Evolutionary conservation across 2,888 invertebrate genomes (phyloP), one percentile per base, ranked within the genome.

Genomic region (Schizotus pectinicornis): DNA sequence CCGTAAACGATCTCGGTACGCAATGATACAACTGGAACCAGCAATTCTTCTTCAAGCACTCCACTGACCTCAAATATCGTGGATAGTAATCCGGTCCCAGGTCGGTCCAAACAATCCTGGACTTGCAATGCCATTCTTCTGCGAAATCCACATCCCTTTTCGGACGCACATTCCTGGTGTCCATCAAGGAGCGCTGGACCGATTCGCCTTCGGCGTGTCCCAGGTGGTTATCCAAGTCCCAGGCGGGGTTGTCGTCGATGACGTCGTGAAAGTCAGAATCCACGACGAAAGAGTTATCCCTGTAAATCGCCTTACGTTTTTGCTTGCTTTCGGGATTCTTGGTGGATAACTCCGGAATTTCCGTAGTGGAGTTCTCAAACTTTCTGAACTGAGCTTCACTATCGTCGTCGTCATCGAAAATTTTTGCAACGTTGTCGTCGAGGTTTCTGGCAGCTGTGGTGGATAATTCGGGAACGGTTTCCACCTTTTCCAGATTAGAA

Each of bases 71-170:
- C 13, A 85, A 68, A 68, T 81, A 85, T 36, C 84, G 74, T 2
- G 85, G 85, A 69, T 82, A 85, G 69, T 84, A 83, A 64, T 84
- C 80, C 0, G 70, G 43, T 0, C 85, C 85, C 39, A 85, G 71
- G 67, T 85, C 84, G 3, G 79, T 74, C 85, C 84, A 84, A 47
- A 74, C 75, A 1, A 83, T 72, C 41, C 70, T 74, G 1, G 81
- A 76, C 7, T 78, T 72, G 63, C 83, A 83, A 50, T 82, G 79
- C 22, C 38, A 35, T 35, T 35, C 11, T 35, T 37, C 38, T 11
- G 11, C n/a, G n/a, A n/a, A n/a, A n/a, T n/a, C n/a, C n/a, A n/a
- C n/a, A n/a, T n/a, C n/a, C n/a, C n/a, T n/a, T n/a, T n/a, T n/a
- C n/a, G n/a, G n/a, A n/a, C n/a, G n/a, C n/a, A n/a, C n/a, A n/a